A percentile compares a stretch with the other conserved stretches of the same genome.
These are phyloP conservation scores for Micromussa lordhowensis DNA, from an alignment of 92 coral and sea anemone genomes.

Conservation along the genomic window DNA sequence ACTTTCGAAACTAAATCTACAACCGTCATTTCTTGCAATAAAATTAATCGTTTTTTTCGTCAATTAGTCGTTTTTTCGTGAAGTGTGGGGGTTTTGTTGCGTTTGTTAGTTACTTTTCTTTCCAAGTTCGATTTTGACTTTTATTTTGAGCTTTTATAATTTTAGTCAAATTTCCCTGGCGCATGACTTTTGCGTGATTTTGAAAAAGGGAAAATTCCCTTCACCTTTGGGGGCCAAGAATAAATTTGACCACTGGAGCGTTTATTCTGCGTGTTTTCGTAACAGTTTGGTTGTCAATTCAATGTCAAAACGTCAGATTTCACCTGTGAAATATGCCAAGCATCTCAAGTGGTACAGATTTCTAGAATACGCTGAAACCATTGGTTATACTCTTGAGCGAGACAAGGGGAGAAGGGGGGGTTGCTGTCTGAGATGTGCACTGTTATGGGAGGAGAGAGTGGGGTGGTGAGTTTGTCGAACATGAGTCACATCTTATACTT, in stretches of 20 bases:
- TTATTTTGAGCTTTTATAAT: background rate
- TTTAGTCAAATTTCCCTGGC: background rate
- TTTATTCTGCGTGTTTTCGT: background rate
- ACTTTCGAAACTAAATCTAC: conserved; percentile 34
- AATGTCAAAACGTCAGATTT: background rate
- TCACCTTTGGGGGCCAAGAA: conserved; percentile 16
- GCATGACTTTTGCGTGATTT: background rate
- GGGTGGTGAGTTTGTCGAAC: too few species aligned
- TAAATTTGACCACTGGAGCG: background rate
- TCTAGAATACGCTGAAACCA: background rate
- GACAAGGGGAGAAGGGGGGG: background rate
- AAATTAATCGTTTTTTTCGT: background rate
- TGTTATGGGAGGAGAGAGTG: background rate
- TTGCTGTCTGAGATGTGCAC: background rate
- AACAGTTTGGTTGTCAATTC: background rate
- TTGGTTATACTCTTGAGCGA: background rate
- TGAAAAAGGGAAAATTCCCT: conserved; percentile 50
- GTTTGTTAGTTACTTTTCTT: background rate
- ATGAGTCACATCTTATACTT: too few species aligned
- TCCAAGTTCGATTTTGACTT: background rate
- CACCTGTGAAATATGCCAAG: background rate
- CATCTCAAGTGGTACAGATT: background rate
- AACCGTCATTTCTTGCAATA: background rate
- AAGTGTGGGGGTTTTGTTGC: background rate
- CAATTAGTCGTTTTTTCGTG: background rate